Percentiles rank a stretch among this genome's conserved stretches.
Conservation (phyloP, 2,113 vertebrate species). For the Cyphomyrus discorhynchus region DNA sequence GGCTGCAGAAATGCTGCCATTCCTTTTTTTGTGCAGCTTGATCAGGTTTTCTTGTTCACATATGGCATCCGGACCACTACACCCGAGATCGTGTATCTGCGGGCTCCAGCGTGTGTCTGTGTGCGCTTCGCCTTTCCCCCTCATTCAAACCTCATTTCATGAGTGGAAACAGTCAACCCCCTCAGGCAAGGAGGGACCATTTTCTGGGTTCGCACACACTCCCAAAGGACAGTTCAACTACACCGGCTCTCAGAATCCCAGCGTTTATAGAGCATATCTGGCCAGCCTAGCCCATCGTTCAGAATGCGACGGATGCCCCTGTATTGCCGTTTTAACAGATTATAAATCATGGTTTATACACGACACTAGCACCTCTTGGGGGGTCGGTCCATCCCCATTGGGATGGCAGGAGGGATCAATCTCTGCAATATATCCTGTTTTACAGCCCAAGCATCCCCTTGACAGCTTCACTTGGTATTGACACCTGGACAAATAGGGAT, state of each 20-base stretch:
- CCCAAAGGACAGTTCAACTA: background rate
- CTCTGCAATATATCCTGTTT: constrained; percentile 27
- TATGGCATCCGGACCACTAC: background rate
- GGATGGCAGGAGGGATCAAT: constrained; percentile 45
- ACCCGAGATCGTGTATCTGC: background rate
- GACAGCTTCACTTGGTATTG: constrained; percentile 59
- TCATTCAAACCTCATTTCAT: constrained; percentile 11
- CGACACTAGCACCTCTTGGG: background rate
- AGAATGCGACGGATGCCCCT: background rate
- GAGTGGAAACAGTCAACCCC: constrained; percentile 25
- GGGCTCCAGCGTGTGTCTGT: background rate
- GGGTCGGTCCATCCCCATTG: constrained; percentile 29
- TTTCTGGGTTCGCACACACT: background rate
- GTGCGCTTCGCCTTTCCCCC: background rate
- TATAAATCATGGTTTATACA: constrained; percentile 42
- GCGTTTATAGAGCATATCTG: background rate
- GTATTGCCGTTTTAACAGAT: constrained; percentile 31
- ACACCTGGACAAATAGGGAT: constrained; percentile 63
- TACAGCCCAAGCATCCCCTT: constrained; percentile 25
- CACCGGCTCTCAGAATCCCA: background rate
- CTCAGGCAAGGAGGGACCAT: background rate
- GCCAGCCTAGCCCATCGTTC: background rate
- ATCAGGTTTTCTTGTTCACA: background rate
- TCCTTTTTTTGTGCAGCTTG: background rate
- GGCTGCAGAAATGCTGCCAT: background rate